phyloP scores from a whole-genome alignment of 2,888 invertebrate species.

The Phortica magna region DNA sequence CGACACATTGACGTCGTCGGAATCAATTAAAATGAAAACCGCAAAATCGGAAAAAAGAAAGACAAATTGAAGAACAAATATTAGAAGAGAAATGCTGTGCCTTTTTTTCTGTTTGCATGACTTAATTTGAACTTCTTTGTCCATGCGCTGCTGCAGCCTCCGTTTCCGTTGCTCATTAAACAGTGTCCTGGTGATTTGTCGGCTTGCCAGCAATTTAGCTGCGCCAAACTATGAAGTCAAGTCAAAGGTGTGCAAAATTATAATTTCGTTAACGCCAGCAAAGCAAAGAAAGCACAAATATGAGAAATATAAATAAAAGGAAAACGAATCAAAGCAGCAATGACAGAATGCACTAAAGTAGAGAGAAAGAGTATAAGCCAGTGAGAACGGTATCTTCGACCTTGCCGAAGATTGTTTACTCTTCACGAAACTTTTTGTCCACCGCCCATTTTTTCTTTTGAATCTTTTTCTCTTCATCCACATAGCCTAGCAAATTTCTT shows the following conservation, averaged over 20 bases:
- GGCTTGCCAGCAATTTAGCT: conserved; percentile 45
- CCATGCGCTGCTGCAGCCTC: background rate
- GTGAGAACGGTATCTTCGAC: too few relatives aligned
- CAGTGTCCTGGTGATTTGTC: conserved; percentile 44
- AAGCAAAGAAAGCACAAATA: background rate
- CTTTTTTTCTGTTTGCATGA: background rate
- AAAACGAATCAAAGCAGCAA: background rate
- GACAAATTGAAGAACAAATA: background rate
- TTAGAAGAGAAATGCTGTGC: background rate
- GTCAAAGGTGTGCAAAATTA: conserved; percentile 41
- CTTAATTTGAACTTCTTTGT: background rate
- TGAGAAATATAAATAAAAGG: too few relatives aligned
- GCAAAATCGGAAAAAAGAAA: background rate
- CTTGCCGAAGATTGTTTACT: too few relatives aligned
- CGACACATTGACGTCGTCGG: background rate
- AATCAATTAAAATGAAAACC: conserved; percentile 21
- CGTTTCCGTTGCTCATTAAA: conserved; percentile 56
- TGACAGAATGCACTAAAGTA: conserved; percentile 20
- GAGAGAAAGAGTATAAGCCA: conserved; percentile 56
- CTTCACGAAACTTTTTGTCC: too few relatives aligned
- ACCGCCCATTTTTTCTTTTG: too few relatives aligned
- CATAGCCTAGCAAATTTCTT: too few relatives aligned
- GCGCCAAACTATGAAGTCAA: conserved; percentile 1
- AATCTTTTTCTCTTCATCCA: too few relatives aligned
- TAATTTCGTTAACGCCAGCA: conserved; percentile 62